Evolutionary conservation across 2,888 invertebrate species (phyloP).

Genomic region (Pteria penguin): DNA sequence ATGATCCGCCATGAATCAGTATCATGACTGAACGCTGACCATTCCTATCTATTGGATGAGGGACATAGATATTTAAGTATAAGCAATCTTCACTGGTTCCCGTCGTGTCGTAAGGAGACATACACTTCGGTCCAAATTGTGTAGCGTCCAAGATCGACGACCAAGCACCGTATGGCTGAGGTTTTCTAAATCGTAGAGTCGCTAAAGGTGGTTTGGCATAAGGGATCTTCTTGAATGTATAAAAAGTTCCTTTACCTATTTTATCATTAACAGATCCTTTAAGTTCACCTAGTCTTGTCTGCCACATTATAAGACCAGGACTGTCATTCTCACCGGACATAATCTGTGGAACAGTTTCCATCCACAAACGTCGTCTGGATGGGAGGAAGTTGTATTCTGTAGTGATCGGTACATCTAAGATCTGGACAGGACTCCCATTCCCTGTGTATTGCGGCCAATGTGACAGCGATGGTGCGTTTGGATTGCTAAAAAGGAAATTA

Average conservation of each 20-base stretch:
- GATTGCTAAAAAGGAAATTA: conserved; percentile 2
- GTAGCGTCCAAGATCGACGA: conserved; percentile 89
- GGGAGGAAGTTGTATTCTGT: background rate
- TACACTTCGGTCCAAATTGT: conserved; percentile 91
- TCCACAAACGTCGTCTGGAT: conserved; percentile 9
- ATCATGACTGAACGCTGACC: conserved; percentile 90
- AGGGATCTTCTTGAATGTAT: conserved; percentile 53
- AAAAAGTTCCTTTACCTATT: background rate
- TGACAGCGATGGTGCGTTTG: background rate
- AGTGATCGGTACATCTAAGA: background rate
- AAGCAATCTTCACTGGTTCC: conserved; percentile 97
- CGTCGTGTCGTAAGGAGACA: conserved; percentile 92
- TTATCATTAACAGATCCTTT: no score
- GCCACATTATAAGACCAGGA: conserved; percentile 31
- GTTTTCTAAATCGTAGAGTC: conserved; percentile 66
- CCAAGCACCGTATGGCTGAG: conserved; percentile 61
- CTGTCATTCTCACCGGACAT: background rate
- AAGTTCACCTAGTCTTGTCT: conserved; percentile 34
- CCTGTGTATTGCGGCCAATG: background rate
- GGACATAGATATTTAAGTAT: conserved; percentile 94
- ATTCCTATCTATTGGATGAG: conserved; percentile 78
- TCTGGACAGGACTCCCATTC: background rate
- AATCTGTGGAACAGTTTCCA: background rate
- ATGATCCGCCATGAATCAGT: conserved; percentile 86
- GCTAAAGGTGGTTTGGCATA: conserved; percentile 84